Conservation (phyloP, 2,888 invertebrate species). For the Epirrhoe tristata region DNA sequence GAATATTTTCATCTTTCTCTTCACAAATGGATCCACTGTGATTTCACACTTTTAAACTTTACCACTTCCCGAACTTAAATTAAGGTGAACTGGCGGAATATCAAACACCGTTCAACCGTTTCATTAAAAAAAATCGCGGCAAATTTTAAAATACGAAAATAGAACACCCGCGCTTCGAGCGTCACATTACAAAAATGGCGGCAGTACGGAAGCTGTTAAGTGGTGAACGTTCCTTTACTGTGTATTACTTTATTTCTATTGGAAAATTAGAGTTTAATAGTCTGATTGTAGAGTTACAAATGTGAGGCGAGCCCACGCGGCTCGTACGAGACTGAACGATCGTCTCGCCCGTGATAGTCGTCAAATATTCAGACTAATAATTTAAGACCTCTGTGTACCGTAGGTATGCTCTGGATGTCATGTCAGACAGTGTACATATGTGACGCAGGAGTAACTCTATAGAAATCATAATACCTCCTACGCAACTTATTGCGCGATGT, state of each 20-base stretch:
- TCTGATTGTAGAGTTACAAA: slow-evolving; percentile 59
- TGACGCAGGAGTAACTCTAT: slow-evolving; percentile 55
- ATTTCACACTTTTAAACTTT: slow-evolving; percentile 30
- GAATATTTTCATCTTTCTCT: slow-evolving; percentile 82
- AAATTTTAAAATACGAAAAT: slow-evolving; percentile 73
- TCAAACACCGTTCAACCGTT: slow-evolving; percentile 58
- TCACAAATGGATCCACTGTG: slow-evolving; percentile 78
- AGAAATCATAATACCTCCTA: slow-evolving; percentile 55
- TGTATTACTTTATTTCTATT: slow-evolving; percentile 80
- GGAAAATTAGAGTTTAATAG: slow-evolving; percentile 79
- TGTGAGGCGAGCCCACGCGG: slow-evolving; percentile 74
- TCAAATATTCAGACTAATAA: slow-evolving; percentile 80
- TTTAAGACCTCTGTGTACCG: slow-evolving; percentile 71
- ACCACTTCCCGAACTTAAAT: slow-evolving; percentile 43
- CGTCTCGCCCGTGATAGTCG: slow-evolving; percentile 65
- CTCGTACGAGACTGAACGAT: slow-evolving; percentile 67
- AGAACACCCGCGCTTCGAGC: slow-evolving; percentile 53
- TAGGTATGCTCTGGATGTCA: slow-evolving; percentile 57
- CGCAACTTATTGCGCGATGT: not conserved
- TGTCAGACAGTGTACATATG: slow-evolving; percentile 58
- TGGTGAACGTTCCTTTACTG: slow-evolving; percentile 67
- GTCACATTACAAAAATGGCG: slow-evolving; percentile 64
- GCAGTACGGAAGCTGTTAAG: slow-evolving; percentile 65
- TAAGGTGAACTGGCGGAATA: slow-evolving; percentile 51
- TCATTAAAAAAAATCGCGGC: slow-evolving; percentile 61